Evolutionary conservation across 1,140 invertebrate genomes (phyloP).

Genomic region (Aphis gossypii): DNA sequence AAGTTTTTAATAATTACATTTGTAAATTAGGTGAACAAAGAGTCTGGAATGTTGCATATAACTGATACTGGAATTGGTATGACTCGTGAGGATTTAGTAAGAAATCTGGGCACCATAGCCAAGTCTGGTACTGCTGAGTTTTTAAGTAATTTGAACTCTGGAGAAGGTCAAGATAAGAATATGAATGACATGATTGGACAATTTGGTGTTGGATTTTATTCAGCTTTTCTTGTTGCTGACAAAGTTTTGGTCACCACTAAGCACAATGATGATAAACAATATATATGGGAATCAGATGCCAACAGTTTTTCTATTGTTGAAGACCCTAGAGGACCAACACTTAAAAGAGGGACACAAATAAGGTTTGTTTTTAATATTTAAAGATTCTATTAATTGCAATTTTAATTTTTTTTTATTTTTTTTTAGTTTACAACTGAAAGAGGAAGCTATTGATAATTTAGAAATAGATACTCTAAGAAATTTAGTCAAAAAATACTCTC

Average conservation of each 20-base stretch:
- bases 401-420: slow-evolving; percentile 48
- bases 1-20: neutral
- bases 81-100: slow-evolving; percentile 93
- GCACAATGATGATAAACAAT: slow-evolving; percentile 93
- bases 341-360: slow-evolving; percentile 82
- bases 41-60: slow-evolving; percentile 92
- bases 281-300: slow-evolving; percentile 98
- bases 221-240: slow-evolving; percentile 93
- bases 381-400: neutral
- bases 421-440: slow-evolving; percentile 88
- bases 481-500: slow-evolving; percentile 96
- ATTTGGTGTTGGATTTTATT: slow-evolving; percentile 98
- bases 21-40: slow-evolving; percentile 80
- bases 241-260: slow-evolving; percentile 93
- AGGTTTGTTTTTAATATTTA: slow-evolving; percentile 28
- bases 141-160: slow-evolving; percentile 89
- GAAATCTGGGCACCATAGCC: slow-evolving; percentile 98
- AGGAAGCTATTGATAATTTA: slow-evolving; percentile 95
- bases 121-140: slow-evolving; percentile 99
- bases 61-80: slow-evolving; percentile 98
- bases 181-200: slow-evolving; percentile 90
- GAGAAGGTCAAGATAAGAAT: slow-evolving; percentile 67
- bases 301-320: slow-evolving; percentile 85
- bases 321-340: slow-evolving; percentile 92
- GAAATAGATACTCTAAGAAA: slow-evolving; percentile 90